Evolutionary conservation across 2,113 vertebrate genomes (phyloP).

Genomic region (Phaethornis superciliosus): DNA sequence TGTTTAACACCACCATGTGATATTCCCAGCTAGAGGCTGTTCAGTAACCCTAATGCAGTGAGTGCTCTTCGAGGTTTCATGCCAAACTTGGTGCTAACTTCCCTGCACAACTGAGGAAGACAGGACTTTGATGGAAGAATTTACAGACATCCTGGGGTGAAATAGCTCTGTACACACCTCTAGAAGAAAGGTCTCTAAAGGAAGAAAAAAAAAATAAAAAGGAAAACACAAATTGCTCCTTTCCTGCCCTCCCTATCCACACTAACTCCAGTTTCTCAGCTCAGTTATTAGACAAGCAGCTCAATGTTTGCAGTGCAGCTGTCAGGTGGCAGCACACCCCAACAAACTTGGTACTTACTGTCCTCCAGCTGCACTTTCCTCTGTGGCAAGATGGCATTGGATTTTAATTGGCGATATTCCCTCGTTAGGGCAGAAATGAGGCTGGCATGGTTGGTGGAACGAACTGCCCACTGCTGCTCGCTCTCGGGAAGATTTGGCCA

Average conservation of each 20-base stretch:
- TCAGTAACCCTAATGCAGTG: not conserved
- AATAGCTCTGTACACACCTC: not conserved
- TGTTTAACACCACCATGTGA: fast-evolving
- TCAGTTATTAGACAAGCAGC: not conserved
- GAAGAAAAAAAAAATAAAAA: not conserved
- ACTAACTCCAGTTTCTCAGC: fast-evolving
- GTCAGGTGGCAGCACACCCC: not conserved
- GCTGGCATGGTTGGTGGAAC: slow-evolving; percentile 90
- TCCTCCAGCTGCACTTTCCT: slow-evolving; percentile 84
- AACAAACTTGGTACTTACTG: slow-evolving; percentile 77
- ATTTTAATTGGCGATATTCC: slow-evolving; percentile 87
- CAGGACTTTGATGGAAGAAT: not conserved
- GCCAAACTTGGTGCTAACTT: not conserved
- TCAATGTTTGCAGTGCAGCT: not conserved
- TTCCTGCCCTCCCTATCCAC: fast-evolving
- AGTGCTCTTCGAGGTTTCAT: not conserved
- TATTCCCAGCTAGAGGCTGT: not conserved
- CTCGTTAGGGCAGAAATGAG: slow-evolving; percentile 88
- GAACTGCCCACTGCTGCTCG: slow-evolving; percentile 94
- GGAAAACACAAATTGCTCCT: not conserved
- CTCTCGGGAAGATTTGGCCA: slow-evolving; percentile 93
- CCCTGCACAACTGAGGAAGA: not conserved
- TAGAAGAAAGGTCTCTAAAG: not conserved
- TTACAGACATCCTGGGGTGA: not conserved
- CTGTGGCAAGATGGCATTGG: slow-evolving; percentile 78